These are phyloP conservation scores for Tragopan temminckii DNA, from an alignment of 2,797 vertebrate genomes.

Conservation along the genomic window DNA sequence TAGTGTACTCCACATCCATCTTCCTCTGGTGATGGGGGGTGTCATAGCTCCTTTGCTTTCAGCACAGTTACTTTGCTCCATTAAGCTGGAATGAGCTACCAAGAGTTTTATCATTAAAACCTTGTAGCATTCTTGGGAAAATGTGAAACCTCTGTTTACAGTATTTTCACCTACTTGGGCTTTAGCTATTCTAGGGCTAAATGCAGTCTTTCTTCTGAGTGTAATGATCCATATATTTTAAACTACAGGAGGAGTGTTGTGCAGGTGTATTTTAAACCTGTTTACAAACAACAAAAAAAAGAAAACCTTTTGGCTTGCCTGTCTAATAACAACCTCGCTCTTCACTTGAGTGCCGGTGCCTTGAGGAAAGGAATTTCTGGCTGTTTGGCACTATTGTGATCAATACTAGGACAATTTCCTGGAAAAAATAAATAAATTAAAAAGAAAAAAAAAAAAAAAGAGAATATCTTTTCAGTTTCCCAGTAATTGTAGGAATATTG, in stretches of 20 bases:
- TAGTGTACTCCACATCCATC: neutral
- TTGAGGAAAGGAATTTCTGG: neutral
- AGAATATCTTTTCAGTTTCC: neutral
- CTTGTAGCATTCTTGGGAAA: neutral
- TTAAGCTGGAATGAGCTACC: neutral
- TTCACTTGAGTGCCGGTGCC: neutral
- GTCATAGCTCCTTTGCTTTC: neutral
- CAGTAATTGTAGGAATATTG: neutral
- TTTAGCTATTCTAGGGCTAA: neutral
- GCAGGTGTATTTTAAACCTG: neutral
- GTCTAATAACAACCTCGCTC: neutral
- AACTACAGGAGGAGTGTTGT: neutral
- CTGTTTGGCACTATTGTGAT: neutral
- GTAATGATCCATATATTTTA: neutral
- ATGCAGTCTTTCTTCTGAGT: neutral
- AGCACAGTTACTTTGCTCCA: neutral
- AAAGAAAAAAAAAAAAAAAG: neutral
- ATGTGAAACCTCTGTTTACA: neutral
- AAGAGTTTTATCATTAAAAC: neutral
- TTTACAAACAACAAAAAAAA: neutral
- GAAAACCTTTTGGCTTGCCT: neutral
- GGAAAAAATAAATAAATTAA: neutral
- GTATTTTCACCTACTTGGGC: neutral
- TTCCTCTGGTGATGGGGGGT: neutral
- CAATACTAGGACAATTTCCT: neutral